phyloP scores from a whole-genome alignment of 2,113 vertebrate genomes.

The Clarias batrachus region DNA sequence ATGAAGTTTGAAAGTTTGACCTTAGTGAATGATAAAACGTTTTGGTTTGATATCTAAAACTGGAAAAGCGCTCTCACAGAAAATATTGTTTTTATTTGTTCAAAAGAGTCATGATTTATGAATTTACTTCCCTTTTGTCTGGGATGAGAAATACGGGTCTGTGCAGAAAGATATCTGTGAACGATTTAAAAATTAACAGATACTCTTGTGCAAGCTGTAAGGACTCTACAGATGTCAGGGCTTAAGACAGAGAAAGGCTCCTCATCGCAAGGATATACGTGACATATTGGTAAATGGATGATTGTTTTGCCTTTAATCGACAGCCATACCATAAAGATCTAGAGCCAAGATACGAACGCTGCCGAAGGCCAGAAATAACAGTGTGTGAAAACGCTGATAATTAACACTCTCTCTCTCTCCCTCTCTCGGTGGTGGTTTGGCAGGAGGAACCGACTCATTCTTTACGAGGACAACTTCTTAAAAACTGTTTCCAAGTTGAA shows the following conservation, averaged over 20 bases:
- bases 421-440: constrained; percentile 47
- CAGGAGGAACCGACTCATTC: constrained; percentile 48
- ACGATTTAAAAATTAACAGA: not conserved
- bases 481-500: constrained; percentile 56
- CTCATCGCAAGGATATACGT: not conserved
- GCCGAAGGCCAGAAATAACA: constrained; percentile 38
- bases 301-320: constrained; percentile 9
- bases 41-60: not conserved
- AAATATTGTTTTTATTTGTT: not conserved
- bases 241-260: not conserved
- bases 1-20: not conserved
- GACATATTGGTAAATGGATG: not conserved
- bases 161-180: not conserved
- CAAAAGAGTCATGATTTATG: not conserved
- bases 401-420: constrained; percentile 47
- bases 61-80: not conserved
- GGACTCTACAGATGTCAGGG: not conserved
- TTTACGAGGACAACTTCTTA: constrained; percentile 61
- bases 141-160: too few relatives aligned
- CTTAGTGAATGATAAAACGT: not conserved
- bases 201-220: not conserved
- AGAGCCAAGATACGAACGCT: constrained; percentile 35
- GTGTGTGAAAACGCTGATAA: constrained; percentile 59
- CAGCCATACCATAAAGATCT: not conserved
- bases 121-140: not conserved